Evolutionary conservation across 2,888 invertebrate species (phyloP).

Genomic region (Cephalotes varians): DNA sequence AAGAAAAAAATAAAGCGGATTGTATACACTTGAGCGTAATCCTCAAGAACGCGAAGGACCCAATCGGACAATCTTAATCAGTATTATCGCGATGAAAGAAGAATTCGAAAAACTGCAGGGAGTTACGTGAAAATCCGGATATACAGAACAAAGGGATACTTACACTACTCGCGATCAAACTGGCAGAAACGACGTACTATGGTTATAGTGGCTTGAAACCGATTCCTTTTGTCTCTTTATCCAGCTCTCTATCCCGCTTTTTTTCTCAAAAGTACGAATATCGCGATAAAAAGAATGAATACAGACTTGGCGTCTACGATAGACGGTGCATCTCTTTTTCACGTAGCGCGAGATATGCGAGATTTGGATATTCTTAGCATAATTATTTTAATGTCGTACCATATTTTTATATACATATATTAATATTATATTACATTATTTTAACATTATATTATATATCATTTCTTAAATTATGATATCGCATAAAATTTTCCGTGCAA

Average conservation of each 20-base stretch:
- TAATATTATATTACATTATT: no score
- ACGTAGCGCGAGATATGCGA: not conserved
- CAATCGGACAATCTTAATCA: conserved; percentile 5
- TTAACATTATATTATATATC: not conserved
- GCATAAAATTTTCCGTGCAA: not conserved
- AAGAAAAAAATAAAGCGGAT: no score
- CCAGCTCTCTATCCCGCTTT: conserved; percentile 23
- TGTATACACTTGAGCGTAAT: not conserved
- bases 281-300: conserved; percentile 39
- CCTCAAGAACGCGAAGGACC: not conserved
- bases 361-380: not conserved
- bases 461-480: conserved; percentile 14
- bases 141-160: conserved; percentile 1
- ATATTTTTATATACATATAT: no score
- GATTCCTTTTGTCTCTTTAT: conserved; percentile 30
- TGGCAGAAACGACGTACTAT: conserved; percentile 13
- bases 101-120: conserved; percentile 6
- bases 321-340: not conserved
- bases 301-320: conserved; percentile 15
- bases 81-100: not conserved
- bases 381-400: no score
- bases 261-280: conserved; percentile 56
- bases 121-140: not conserved
- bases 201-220: conserved; percentile 10
- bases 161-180: not conserved